These are phyloP conservation scores for Platalea minor DNA, from an alignment of 2,797 vertebrate species.

Conservation along the genomic window DNA sequence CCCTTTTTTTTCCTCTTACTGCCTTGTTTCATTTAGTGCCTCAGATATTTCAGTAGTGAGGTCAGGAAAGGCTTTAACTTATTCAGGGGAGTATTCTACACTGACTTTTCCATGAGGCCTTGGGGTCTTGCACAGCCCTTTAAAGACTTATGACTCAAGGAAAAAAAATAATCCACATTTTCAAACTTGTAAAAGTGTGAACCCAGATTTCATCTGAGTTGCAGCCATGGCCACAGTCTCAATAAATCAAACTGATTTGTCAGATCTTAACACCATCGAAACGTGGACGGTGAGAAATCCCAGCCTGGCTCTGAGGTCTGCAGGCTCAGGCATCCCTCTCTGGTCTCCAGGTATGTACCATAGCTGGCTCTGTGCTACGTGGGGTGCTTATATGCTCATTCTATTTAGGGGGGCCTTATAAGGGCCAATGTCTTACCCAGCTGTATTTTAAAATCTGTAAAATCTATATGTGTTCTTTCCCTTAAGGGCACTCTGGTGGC, in stretches of 20 bases:
- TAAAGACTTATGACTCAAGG: background rate
- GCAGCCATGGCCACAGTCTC: background rate
- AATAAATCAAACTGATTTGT: background rate
- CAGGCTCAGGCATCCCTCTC: background rate
- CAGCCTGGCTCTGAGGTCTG: background rate
- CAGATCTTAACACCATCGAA: background rate
- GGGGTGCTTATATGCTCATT: background rate
- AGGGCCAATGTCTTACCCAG: background rate
- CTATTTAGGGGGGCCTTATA: background rate
- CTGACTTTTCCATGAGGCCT: background rate
- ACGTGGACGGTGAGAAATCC: background rate
- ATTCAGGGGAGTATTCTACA: background rate
- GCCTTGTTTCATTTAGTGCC: conserved; percentile 16
- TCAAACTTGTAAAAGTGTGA: background rate
- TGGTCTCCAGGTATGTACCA: background rate
- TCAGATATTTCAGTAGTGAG: conserved; percentile 35
- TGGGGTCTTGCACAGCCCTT: background rate
- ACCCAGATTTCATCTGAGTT: background rate
- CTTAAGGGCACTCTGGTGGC: background rate
- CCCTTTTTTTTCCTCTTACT: background rate
- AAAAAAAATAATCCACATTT: background rate
- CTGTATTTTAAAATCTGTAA: background rate
- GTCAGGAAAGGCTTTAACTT: conserved; percentile 5
- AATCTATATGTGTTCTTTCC: background rate
- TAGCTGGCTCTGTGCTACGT: fast-evolving